A percentile compares a stretch with the other conserved stretches of the same genome.
phyloP scores from a whole-genome alignment of 2,113 vertebrate species.

The Crotalus helleri region DNA sequence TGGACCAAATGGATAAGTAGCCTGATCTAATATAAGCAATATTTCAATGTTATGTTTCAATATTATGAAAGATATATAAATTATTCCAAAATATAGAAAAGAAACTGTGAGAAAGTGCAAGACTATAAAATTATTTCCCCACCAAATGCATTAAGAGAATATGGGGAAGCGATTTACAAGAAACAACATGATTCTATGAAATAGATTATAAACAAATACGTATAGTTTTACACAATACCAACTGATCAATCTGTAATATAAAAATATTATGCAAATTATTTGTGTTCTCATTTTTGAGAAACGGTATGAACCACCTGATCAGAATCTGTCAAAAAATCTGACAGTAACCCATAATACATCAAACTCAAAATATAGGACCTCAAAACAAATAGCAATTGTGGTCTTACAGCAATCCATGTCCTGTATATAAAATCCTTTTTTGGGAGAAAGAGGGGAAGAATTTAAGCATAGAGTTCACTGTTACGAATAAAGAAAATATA shows the following conservation, averaged over 20 bases:
- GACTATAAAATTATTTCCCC: background rate
- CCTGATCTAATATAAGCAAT: background rate
- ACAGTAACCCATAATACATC: background rate
- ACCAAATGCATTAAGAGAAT: background rate
- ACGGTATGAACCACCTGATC: background rate
- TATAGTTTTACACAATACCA: background rate
- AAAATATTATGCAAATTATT: background rate
- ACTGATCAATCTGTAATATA: background rate
- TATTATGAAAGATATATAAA: background rate
- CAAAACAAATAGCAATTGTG: background rate
- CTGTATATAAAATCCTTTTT: background rate
- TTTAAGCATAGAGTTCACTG: background rate
- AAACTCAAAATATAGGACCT: background rate
- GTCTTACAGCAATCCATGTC: background rate
- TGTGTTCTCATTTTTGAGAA: background rate
- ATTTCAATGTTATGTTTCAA: background rate
- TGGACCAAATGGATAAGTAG: background rate
- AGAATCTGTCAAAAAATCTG: background rate
- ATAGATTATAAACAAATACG: background rate
- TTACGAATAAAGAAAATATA: background rate
- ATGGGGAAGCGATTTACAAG: background rate
- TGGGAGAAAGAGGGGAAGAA: background rate
- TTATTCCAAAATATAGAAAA: background rate
- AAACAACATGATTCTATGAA: background rate
- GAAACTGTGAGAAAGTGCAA: background rate